Conservation (phyloP, 2,888 invertebrate genomes). For the Agrilus biguttatus region DNA sequence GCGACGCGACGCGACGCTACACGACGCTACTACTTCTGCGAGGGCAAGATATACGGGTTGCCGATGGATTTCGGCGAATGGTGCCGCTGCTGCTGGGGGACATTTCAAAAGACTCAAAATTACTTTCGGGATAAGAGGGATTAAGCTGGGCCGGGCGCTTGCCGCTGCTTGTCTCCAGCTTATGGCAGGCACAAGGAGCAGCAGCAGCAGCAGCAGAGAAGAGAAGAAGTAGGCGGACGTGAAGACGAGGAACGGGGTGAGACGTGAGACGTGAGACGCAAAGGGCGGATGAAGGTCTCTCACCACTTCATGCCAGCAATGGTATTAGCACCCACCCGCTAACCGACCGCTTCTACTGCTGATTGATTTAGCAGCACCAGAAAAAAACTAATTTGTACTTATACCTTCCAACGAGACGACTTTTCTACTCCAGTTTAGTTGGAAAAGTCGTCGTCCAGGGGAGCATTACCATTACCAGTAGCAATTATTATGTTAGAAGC, state of each 20-base stretch:
- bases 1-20: too few relatives aligned
- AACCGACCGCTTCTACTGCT: too few relatives aligned
- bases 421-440: too few relatives aligned
- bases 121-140: conserved; percentile 50
- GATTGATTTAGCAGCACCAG: too few relatives aligned
- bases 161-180: conserved; percentile 5
- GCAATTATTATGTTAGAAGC: too few relatives aligned
- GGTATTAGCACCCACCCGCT: too few relatives aligned
- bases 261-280: conserved; percentile 3
- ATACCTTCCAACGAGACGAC: too few relatives aligned
- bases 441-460: too few relatives aligned
- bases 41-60: conserved; percentile 26
- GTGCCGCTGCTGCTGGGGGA: conserved; percentile 22
- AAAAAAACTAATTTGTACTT: too few relatives aligned
- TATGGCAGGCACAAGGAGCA: conserved; percentile 5
- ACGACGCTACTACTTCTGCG: conserved; percentile 14
- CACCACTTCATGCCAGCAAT: too few relatives aligned
- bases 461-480: too few relatives aligned
- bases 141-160: conserved; percentile 35
- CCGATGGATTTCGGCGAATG: conserved; percentile 28
- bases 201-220: conserved; percentile 3
- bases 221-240: conserved; percentile 2
- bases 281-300: not conserved
- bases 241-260: conserved; percentile 2
- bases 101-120: conserved; percentile 48